Base-by-base conservation (phyloP, 2,797 vertebrate genomes). In the Eospalax fontanierii region DNA sequence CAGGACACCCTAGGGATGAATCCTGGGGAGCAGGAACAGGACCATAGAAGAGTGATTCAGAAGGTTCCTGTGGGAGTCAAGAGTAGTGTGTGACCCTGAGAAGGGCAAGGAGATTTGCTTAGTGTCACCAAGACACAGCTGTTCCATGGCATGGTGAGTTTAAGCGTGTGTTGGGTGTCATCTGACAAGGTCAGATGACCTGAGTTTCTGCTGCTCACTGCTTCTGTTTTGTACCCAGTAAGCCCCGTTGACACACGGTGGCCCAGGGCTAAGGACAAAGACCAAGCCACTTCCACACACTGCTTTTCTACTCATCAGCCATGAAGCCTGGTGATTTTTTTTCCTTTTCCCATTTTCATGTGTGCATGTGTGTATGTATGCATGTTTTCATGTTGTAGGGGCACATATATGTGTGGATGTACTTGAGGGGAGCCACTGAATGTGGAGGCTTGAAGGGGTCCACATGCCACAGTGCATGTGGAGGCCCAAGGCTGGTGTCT, bases 231-330 rank as follows among this genome's bases (percentile, higher is more conserved):
- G 30, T 2, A 6, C 35, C 30, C 12, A 38, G 8, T 43, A 74
- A 46, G 12, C 22, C 43, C 11, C 78, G 19, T 73, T 35, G 0
- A 46, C 11, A 35, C 11, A 2, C 0, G 57, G 26, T 9, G 50
- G 50, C 63, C 50, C 15, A 28, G 21, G 50, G n/a, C 78, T 33
- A 21, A 81, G 46, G 38, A 33, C 86, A 71, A 38, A 81, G 15
- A 7, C 11, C 16, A 15, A 8, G 3, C 6, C 28, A 38, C 66
- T 21, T 40, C 61, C 28, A 0, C 3, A 7, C 6, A 0, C 73
- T 11, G 71, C 40, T 85, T 83, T 80, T 24, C 73, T 19, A 15
- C 57, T 12, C 12, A 9, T 26, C 18, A 65, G 30, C 70, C 57
- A 6, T 0, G 40, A 0, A 30, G 33, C 65, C 57, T 54, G 16